phyloP scores from a whole-genome alignment of 2,113 vertebrate genomes.

The Petrocephalus zakoni region DNA sequence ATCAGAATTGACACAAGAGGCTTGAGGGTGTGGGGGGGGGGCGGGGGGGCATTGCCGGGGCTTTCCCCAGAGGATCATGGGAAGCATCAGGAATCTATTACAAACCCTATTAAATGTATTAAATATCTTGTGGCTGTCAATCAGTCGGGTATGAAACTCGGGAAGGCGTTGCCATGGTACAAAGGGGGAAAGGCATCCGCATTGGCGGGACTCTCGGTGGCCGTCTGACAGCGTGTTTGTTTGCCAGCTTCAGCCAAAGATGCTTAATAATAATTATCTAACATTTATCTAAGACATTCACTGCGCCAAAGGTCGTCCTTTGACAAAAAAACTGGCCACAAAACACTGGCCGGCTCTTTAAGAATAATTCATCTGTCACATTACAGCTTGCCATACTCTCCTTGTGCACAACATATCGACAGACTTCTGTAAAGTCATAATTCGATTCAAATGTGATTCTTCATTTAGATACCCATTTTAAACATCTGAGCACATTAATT shows the following conservation, averaged over 20 bases:
- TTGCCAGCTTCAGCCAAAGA: not conserved
- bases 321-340: not conserved
- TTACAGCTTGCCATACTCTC: not conserved
- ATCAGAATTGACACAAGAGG: conserved; percentile 37
- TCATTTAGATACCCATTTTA: not conserved
- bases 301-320: not conserved
- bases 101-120: conserved; percentile 49
- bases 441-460: not conserved
- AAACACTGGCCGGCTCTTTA: not conserved
- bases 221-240: not conserved
- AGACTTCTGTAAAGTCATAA: not conserved
- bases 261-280: not conserved
- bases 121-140: conserved; percentile 45
- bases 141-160: conserved; percentile 39
- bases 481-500: not conserved
- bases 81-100: conserved; percentile 45
- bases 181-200: not conserved
- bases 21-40: conserved; percentile 12
- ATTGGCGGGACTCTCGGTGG: not conserved
- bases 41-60: conserved; percentile 13
- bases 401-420: not conserved
- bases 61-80: conserved; percentile 35
- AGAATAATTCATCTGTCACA: not conserved
- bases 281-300: not conserved
- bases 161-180: conserved; percentile 22